Evolutionary conservation across 2,888 invertebrate species (phyloP), one percentile per base, ranked within the genome.

Genomic region (Mamestra brassicae): DNA sequence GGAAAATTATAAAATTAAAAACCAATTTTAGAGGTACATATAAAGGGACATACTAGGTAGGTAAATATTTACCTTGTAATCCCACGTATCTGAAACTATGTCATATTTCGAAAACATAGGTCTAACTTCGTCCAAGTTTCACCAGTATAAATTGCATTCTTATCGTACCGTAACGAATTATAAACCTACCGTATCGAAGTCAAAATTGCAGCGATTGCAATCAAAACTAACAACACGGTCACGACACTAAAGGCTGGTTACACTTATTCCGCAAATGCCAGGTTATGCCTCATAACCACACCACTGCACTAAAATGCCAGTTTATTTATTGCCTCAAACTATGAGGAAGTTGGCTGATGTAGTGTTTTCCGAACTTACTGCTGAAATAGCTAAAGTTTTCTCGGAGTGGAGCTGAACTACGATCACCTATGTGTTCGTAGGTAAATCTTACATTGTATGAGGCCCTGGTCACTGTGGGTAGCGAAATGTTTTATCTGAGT

Each of bases 381-480:
- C 65, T 55, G 38, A 74, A 68, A 73, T 68, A 54, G 61, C 54
- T 65, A 63, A 83, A 78, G 74, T 84, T 81, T 77, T 72, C 60
- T 70, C 7, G 42, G 3, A 52, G 36, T 36, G 6, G 60, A 45
- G 26, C 26, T 77, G 45, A 67, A 81, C 66, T 76, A 7, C 45
- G 38, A 61, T 67, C 69, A 70, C 55, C 26, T 58, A 57, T 64
- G 38, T 52, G 13, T 8, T 36, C 10, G n/a, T 50, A 54, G 62
- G 54, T 70, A 70, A 63, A 50, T 74, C 13, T 66, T 54, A 60
- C 13, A 10, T 38, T 13, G 17, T 62, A 74, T 55, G 17, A 58
- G 47, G 10, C n/a, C 6, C 34, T 68, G 26, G 15, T 15, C 26
- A 54, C 6, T 54, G 13, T 5, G 8, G 34, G 58, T 36, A 26